These are phyloP conservation scores for Phasia obesa DNA, from an alignment of 2,888 invertebrate species.

Conservation along the genomic window DNA sequence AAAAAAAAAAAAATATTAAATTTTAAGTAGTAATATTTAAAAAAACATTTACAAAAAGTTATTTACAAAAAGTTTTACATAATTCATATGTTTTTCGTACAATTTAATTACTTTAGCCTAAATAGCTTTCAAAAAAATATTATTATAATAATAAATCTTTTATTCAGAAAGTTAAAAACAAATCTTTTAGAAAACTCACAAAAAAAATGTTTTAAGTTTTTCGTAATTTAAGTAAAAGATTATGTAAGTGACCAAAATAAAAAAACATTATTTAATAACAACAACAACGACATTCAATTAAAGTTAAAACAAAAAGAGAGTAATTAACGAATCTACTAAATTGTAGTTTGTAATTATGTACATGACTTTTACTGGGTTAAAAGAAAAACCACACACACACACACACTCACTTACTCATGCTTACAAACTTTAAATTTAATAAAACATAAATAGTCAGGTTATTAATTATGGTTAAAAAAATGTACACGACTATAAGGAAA, in stretches of 20 bases:
- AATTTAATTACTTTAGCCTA: slow-evolving; percentile 71
- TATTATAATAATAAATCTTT: slow-evolving; percentile 34
- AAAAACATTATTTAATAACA: slow-evolving; percentile 7
- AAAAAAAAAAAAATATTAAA: too few species aligned
- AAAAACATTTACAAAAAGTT: background rate
- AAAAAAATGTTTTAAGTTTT: slow-evolving; percentile 57
- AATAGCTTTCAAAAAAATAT: slow-evolving; percentile 65
- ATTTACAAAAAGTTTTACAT: slow-evolving; percentile 54
- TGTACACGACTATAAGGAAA: background rate
- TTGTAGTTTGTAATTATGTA: slow-evolving; percentile 56
- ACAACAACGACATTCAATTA: slow-evolving; percentile 66
- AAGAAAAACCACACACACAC: slow-evolving; percentile 15
- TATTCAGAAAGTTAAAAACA: slow-evolving; percentile 32
- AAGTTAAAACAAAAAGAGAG: slow-evolving; percentile 58
- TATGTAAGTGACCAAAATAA: slow-evolving; percentile 36
- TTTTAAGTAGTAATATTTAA: too few species aligned
- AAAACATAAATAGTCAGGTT: slow-evolving; percentile 36
- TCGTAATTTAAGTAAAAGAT: slow-evolving; percentile 24
- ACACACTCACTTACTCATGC: background rate
- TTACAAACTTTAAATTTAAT: slow-evolving; percentile 20
- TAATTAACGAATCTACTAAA: slow-evolving; percentile 65
- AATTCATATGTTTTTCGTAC: slow-evolving; percentile 38
- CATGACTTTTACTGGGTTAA: slow-evolving; percentile 68
- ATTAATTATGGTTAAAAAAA: slow-evolving; percentile 28
- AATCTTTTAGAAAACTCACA: slow-evolving; percentile 34